phyloP scores from a whole-genome alignment of 2,888 invertebrate genomes.

The Eupithecia subumbrata region DNA sequence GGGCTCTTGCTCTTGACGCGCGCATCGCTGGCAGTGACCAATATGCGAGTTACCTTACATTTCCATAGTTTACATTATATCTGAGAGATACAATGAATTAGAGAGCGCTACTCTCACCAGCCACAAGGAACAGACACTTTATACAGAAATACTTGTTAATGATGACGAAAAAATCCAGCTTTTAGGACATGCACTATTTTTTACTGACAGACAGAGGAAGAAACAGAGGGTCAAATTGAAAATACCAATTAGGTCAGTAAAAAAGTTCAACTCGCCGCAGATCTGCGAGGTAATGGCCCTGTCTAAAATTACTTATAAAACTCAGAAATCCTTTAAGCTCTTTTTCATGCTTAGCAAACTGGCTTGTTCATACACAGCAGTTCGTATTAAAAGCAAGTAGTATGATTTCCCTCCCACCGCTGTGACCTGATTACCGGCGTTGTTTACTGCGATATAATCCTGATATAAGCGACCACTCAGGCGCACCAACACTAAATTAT shows the following conservation, averaged over 20 bases:
- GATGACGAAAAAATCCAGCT: not conserved
- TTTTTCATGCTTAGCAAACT: not conserved
- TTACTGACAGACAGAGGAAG: not conserved
- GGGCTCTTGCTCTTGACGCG: conserved; percentile 55
- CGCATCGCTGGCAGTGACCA: conserved; percentile 68
- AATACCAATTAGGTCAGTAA: not conserved
- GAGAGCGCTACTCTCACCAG: not conserved
- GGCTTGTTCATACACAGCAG: not conserved
- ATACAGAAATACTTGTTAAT: not conserved
- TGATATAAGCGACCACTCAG: conserved; percentile 21
- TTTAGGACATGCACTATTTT: not conserved
- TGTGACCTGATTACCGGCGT: conserved; percentile 42
- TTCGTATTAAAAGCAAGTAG: conserved; percentile 11
- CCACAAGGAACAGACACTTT: not conserved
- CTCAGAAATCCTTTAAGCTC: not conserved
- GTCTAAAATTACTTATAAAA: not conserved
- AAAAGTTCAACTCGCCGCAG: no score
- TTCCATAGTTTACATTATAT: conserved; percentile 66
- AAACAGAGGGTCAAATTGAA: not conserved
- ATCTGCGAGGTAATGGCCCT: not conserved
- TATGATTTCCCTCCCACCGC: conserved; percentile 23
- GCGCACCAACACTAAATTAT: conserved; percentile 24
- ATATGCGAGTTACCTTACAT: conserved; percentile 67
- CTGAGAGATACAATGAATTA: conserved; percentile 14
- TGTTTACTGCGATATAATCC: conserved; percentile 35